Conservation (phyloP, 2,888 invertebrate genomes). For the Apamea epomidion region DNA sequence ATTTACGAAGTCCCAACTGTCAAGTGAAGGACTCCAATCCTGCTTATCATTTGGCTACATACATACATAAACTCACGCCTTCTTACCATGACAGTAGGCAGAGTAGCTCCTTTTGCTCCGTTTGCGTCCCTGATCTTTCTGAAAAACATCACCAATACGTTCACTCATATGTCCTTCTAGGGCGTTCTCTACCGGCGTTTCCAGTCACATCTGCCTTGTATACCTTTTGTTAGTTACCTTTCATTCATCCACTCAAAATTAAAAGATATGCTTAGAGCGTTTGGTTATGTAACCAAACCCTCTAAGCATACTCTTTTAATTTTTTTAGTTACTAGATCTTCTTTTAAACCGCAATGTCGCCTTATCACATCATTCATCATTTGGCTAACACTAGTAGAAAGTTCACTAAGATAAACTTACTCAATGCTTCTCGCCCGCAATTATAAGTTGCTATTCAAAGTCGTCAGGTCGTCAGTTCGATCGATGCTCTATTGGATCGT, state of each 20-base stretch:
- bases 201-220: not conserved
- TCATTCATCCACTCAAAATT: not conserved
- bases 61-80: not conserved
- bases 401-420: not conserved
- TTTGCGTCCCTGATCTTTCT: not conserved
- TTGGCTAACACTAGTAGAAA: not conserved
- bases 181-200: not conserved
- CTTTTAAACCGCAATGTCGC: no score
- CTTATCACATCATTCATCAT: not conserved
- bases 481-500: slow-evolving; percentile 28
- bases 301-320: not conserved
- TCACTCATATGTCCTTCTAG: not conserved
- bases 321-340: no score
- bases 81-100: not conserved
- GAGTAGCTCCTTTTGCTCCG: not conserved
- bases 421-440: slow-evolving; percentile 1
- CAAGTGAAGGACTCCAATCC: not conserved
- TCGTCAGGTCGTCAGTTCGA: slow-evolving; percentile 3
- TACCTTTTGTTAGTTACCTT: not conserved
- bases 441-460: slow-evolving; percentile 30
- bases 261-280: no score
- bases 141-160: not conserved
- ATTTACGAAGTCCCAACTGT: not conserved
- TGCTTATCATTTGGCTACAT: not conserved
- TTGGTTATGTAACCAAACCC: not conserved